phyloP scores from a whole-genome alignment of 2,113 vertebrate species.

The Felis chaus region DNA sequence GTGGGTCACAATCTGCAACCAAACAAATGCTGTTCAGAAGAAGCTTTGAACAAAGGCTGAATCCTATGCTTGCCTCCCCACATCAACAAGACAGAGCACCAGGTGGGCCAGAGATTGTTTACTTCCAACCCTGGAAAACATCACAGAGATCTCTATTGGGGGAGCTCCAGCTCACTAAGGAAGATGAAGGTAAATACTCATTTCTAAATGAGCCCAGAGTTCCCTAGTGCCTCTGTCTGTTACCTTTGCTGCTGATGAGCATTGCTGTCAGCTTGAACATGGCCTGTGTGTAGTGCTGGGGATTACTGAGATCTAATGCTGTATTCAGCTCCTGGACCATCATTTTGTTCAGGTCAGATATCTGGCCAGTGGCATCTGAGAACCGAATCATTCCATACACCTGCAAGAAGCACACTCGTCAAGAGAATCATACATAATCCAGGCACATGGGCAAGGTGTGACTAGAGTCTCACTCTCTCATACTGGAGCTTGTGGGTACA shows the following conservation, averaged over 20 bases:
- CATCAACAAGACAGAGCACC: background rate
- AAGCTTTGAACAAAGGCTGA: background rate
- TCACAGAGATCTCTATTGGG: background rate
- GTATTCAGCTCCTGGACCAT: conserved; percentile 92
- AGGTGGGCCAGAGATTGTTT: background rate
- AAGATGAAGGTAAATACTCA: background rate
- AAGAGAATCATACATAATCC: fast-evolving
- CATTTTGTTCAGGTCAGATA: conserved; percentile 93
- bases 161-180: background rate
- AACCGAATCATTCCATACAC: conserved; percentile 97
- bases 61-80: background rate
- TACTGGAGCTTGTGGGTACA: background rate
- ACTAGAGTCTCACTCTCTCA: too few species aligned
- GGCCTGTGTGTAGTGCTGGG: conserved; percentile 92
- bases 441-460: fast-evolving
- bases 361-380: conserved; percentile 89
- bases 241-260: conserved; percentile 95
- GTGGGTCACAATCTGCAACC: conserved; percentile 92
- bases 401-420: conserved; percentile 78
- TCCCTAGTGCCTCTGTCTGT: background rate
- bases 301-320: conserved; percentile 87
- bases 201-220: background rate
- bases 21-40: conserved; percentile 1
- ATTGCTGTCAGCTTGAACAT: conserved; percentile 98
- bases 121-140: background rate